Evolutionary conservation across 2,797 vertebrate genomes (phyloP), one percentile per base, ranked within the genome.

Genomic region (Pogoniulus pusillus): DNA sequence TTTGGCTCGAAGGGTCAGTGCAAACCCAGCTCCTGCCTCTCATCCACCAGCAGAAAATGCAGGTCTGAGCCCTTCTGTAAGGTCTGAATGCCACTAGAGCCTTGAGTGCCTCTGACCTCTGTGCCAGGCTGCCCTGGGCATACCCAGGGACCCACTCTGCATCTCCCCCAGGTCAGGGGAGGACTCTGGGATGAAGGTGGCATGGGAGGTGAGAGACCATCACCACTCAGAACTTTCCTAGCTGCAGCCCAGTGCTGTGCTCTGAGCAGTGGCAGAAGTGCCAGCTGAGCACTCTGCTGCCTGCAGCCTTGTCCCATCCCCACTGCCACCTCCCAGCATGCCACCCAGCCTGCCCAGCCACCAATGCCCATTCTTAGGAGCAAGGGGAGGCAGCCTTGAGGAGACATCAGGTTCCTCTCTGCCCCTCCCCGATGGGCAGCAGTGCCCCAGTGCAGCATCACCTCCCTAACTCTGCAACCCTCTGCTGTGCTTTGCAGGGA

Each of bases 401-500:
- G 14, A 49, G 60, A 54, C 6, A 5, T 58, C 60, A 14, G 4
- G 49, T n/a, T 37, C 62, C 12, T 32, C 49, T 65, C n/a, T 6
- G 15, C 34, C 35, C 55, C n/a, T n/a, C 64, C 7, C 18, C 23
- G 58, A 6, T 4, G 35, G 59, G 39, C 13, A 24, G 7, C 5
- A 0, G 1, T 13, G 24, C 10, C 62, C 51, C 0, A 0, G 20
- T 14, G 57, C 37, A 85, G 34, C 18, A 29, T 12, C 15, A 27
- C 17, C 1, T 0, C 3, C 14, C 18, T 71, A 65, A 89, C 58
- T 18, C 26, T 6, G 7, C 7, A 4, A 30, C 68, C 70, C 51
- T 77, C 51, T 43, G 20, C 49, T 62, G 20, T 95, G 72, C 90
- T 90, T 97, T 97, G 74, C 96, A 99, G 98, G 97, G 98, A 98